Base-by-base conservation (phyloP, 2,888 invertebrate genomes). In the Fissipunctia ypsillon region DNA sequence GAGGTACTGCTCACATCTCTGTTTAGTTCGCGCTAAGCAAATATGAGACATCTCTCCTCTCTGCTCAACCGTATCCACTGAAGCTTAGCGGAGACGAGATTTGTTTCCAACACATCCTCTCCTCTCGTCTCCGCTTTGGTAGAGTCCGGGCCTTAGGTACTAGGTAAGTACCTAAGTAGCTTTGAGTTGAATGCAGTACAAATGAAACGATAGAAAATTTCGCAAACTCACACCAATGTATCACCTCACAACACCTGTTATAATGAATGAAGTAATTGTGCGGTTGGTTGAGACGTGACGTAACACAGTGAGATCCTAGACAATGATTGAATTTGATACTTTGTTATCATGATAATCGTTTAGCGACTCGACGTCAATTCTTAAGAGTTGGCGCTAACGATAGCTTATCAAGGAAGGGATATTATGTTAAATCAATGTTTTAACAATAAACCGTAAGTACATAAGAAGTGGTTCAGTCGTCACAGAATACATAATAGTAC, bases 251-350 rank as follows among this genome's bases (percentile, higher is more conserved):
- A 48, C 22, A 66, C 35, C 73, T 50, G 25, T 50, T 43, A 35
- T 16, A 50, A 50, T 73, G 31, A 73, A 59, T 59, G 48, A 25
- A 73, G 57, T 28, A 59, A 25, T 28, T 22, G 16, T 50, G 19
- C 25, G 12, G 60, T 14, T n/a, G 60, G 74, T 52, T 31, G 41
- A 25, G 25, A 16, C 0, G 22, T 60, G 35, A 41, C 50, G 56
- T 31, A 38, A 56, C 9, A 65, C 50, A n/a, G n/a, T 43, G 14
- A 22, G 60, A 43, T 59, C 41, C 4, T 52, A 52, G 61, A 52
- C 73, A 73, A 43, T 38, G 43, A 52, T 43, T 74, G 35, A 43
- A 31, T n/a, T 52, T 35, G 41, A 75, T 75, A n/a, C n/a, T 25
- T 48, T 64, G 54, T 45, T 56, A 63, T 65, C 25, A 2, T 19